Percentiles rank a stretch among this genome's conserved stretches.
Evolutionary conservation across 1,140 invertebrate genomes (phyloP).

Genomic region (Drosophila insularis): DNA sequence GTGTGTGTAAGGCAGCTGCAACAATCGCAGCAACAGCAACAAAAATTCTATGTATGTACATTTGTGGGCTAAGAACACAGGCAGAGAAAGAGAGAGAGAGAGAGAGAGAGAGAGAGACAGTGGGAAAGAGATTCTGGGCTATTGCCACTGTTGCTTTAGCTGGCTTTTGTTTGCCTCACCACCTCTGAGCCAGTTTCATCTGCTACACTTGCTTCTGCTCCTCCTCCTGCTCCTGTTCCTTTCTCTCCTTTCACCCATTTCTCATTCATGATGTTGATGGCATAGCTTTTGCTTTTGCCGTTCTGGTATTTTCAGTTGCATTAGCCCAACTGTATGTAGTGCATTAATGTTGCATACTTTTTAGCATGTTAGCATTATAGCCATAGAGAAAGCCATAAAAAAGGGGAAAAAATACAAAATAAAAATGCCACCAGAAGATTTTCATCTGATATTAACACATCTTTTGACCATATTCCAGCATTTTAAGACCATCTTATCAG

Average conservation of each 20-base stretch:
- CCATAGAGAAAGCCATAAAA: not conserved
- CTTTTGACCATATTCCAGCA: not conserved
- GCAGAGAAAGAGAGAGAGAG: constrained; percentile 11
- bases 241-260: not conserved
- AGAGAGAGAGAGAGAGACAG: constrained; percentile 21
- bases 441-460: constrained; percentile 18
- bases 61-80: constrained; percentile 11
- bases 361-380: constrained; percentile 8
- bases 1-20: constrained; percentile 50
- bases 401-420: too few species aligned
- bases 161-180: constrained; percentile 65
- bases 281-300: constrained; percentile 15
- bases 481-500: not conserved
- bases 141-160: constrained; percentile 67
- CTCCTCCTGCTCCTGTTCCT: not conserved
- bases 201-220: not conserved
- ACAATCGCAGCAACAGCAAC: constrained; percentile 62
- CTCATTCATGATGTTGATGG: constrained; percentile 24
- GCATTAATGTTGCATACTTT: constrained; percentile 46
- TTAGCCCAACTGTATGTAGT: constrained; percentile 48
- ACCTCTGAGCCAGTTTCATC: constrained; percentile 22
- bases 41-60: constrained; percentile 50
- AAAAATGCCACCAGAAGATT: constrained; percentile 11
- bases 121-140: constrained; percentile 20
- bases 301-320: constrained; percentile 59